These are phyloP conservation scores for Nomada goodeniana DNA, from an alignment of 2,888 invertebrate genomes.

Conservation along the genomic window DNA sequence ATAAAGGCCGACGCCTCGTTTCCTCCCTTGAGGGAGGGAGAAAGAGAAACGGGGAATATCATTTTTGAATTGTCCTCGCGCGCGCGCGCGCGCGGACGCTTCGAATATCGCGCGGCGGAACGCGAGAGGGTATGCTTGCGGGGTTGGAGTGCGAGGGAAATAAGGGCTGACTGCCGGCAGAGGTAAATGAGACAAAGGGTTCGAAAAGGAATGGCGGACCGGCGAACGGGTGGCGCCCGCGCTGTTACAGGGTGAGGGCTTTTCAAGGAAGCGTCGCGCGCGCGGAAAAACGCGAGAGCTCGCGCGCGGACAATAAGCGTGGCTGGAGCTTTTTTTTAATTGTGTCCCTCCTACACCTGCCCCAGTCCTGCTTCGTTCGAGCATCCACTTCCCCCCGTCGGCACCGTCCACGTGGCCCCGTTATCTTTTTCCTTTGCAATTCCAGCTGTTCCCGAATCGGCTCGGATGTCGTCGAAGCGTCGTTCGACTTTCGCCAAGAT, in stretches of 20 bases:
- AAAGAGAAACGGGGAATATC: constrained; percentile 4
- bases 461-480: constrained; percentile 38
- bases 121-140: neutral
- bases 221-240: neutral
- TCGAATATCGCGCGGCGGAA: constrained; percentile 48
- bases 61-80: constrained; percentile 32
- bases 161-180: constrained; percentile 25
- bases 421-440: constrained; percentile 34
- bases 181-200: constrained; percentile 69
- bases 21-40: neutral
- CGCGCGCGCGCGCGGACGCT: constrained; percentile 22
- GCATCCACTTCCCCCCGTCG: neutral
- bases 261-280: constrained; percentile 53
- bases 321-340: constrained; percentile 75
- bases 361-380: constrained; percentile 34
- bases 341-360: constrained; percentile 66
- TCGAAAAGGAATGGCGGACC: constrained; percentile 24
- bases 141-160: neutral
- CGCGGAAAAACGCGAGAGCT: constrained; percentile 58
- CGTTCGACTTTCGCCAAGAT: constrained; percentile 34
- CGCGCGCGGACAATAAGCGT: constrained; percentile 69
- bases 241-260: constrained; percentile 20
- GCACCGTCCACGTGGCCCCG: constrained; percentile 58
- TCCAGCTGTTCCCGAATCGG: constrained; percentile 32
- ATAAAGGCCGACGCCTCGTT: constrained; percentile 33